Evolutionary conservation across 2,888 invertebrate genomes (phyloP), one percentile per base, ranked within the genome.

Genomic region (Phrixothrix hirtus): DNA sequence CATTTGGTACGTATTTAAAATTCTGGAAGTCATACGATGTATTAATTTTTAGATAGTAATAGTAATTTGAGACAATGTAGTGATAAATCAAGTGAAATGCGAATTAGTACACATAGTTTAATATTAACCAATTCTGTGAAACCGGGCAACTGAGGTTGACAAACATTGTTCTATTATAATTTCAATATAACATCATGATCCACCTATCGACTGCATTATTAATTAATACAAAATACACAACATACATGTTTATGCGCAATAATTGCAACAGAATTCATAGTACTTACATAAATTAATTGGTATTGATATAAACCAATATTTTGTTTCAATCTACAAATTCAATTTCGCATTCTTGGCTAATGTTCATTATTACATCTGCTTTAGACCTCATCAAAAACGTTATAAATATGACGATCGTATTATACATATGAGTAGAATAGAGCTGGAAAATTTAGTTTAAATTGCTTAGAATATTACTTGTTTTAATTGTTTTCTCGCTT

Each of bases 231-330:
- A 68, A 73, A 72, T 71, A 71, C 69, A 72, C 68, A 59, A 70
- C 66, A 64, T 68, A 65, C 70, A 71, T 72, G 73, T 72, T 72
- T 70, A 70, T 70, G 69, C 66, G 66, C 67, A 65, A 72, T 73
- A 74, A 72, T 73, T 71, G 71, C 70, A 68, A 70, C 72, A 70
- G 72, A 71, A 73, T 72, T 39, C 16, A 30, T 42, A 42, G 35
- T 29, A 71, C 71, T 72, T 71, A 71, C 71, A 72, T 73, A 73
- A 73, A 73, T 73, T 72, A 71, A 67, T 68, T 66, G 72, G 70
- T 73, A 72, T 72, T 71, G 71, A 70, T 71, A 71, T 72, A 70
- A 68, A n/a, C n/a, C n/a, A n/a, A n/a, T n/a, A n/a, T n/a, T n/a
- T n/a, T n/a, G n/a, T n/a, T n/a, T n/a, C n/a, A n/a, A n/a, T n/a